A percentile compares a stretch with the other conserved stretches of the same genome.
These are phyloP conservation scores for Halocynthia aurantium DNA, from an alignment of 23 tunicate genomes.

Conservation along the genomic window DNA sequence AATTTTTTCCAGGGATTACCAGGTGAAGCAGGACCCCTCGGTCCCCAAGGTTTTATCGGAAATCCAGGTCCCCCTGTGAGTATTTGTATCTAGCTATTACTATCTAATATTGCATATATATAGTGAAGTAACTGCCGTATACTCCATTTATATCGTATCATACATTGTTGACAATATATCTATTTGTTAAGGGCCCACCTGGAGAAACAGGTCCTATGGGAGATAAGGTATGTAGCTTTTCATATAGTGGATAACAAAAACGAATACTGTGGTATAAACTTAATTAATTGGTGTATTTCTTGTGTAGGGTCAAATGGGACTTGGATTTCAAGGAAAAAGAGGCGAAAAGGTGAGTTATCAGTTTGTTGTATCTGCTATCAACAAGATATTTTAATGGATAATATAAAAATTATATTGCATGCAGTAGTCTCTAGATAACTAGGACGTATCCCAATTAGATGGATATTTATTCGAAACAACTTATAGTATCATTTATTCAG, in stretches of 20 bases:
- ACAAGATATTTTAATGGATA: background rate
- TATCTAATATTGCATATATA: background rate
- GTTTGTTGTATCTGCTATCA: background rate
- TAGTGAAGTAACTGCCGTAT: background rate
- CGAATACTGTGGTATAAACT: background rate
- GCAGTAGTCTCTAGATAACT: background rate
- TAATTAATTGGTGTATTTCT: background rate
- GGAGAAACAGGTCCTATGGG: conserved; percentile 49
- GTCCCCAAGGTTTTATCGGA: conserved; percentile 73
- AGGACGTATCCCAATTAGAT: too few relatives aligned
- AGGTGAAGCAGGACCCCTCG: conserved; percentile 56
- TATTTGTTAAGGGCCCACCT: conserved; percentile 57
- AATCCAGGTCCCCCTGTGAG: conserved; percentile 84
- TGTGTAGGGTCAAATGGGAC: conserved; percentile 64
- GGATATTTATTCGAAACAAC: too few relatives aligned
- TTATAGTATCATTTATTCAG: too few relatives aligned
- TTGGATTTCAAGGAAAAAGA: conserved; percentile 48
- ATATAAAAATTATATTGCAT: background rate
- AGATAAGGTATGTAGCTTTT: conserved; percentile 31
- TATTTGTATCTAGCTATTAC: background rate
- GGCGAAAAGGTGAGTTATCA: conserved; percentile 68
- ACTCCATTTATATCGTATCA: background rate
- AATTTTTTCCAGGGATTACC: conserved; percentile 42
- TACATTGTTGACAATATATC: background rate
- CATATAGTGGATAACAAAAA: background rate